Conservation (phyloP, 2,888 invertebrate genomes). For the Tineola bisselliella region DNA sequence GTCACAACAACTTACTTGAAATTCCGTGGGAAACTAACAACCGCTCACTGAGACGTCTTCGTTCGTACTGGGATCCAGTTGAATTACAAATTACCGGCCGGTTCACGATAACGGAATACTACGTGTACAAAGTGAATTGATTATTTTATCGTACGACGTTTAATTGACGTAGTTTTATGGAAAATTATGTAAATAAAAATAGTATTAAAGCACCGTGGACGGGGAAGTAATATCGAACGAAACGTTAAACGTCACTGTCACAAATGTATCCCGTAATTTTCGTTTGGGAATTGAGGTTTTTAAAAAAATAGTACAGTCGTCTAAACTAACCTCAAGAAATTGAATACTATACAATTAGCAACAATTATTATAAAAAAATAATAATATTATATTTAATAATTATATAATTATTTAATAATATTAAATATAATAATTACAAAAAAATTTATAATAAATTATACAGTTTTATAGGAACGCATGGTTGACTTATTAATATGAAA, state of each 20-base stretch:
- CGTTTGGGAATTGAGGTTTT: too few species aligned
- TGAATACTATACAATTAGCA: too few species aligned
- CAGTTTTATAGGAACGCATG: too few species aligned
- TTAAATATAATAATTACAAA: too few species aligned
- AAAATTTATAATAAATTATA: too few species aligned
- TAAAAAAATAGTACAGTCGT: too few species aligned
- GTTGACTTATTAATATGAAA: too few species aligned
- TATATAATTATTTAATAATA: too few species aligned
- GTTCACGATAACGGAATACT: neutral
- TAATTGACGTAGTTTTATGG: neutral
- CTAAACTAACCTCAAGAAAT: too few species aligned
- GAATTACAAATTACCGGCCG: neutral
- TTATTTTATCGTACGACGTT: neutral
- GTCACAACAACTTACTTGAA: slow-evolving; percentile 2
- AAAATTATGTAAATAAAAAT: neutral
- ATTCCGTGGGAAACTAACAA: neutral
- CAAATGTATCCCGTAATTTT: too few species aligned
- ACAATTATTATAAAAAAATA: too few species aligned
- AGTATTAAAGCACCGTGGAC: neutral
- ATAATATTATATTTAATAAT: too few species aligned
- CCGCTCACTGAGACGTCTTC: neutral
- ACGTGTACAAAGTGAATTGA: neutral
- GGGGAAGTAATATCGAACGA: neutral
- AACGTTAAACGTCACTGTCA: neutral
- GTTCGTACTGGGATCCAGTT: neutral